Evolutionary conservation across 2,113 vertebrate species (phyloP).

Genomic region (Muntiacus muntjak): DNA sequence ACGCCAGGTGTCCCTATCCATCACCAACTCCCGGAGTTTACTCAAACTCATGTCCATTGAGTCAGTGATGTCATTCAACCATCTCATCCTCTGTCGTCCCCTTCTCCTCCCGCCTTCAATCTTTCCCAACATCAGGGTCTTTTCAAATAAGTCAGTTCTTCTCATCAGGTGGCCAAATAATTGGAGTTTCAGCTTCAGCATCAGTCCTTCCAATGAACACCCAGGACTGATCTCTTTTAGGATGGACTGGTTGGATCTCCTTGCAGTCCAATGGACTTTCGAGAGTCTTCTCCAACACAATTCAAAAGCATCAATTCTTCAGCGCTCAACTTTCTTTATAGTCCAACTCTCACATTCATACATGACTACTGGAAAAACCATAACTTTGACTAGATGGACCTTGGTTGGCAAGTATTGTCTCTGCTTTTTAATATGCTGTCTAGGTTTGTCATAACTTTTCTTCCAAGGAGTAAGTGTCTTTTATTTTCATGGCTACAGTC

Average conservation of each 20-base stretch:
- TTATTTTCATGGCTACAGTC: not conserved
- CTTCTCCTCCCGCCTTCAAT: not conserved
- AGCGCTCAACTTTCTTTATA: not conserved
- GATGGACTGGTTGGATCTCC: not conserved
- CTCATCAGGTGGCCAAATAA: not conserved
- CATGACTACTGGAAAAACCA: not conserved
- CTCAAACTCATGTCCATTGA: not conserved
- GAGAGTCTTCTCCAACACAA: not conserved
- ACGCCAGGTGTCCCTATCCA: not conserved
- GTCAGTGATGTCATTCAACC: not conserved
- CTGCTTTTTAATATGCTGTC: not conserved
- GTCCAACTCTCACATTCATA: not conserved
- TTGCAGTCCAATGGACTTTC: accelerated
- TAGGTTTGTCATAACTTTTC: not conserved
- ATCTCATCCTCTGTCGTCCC: not conserved
- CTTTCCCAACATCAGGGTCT: not conserved
- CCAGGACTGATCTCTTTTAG: not conserved
- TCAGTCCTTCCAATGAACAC: not conserved
- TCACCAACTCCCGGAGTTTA: not conserved
- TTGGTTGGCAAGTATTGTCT: not conserved
- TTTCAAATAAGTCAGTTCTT: not conserved
- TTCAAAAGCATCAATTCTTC: not conserved
- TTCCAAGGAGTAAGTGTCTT: not conserved
- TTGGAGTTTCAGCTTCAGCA: not conserved
- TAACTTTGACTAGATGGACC: not conserved